phyloP scores from a whole-genome alignment of 2,113 vertebrate genomes.

The Pelobates fuscus region DNA sequence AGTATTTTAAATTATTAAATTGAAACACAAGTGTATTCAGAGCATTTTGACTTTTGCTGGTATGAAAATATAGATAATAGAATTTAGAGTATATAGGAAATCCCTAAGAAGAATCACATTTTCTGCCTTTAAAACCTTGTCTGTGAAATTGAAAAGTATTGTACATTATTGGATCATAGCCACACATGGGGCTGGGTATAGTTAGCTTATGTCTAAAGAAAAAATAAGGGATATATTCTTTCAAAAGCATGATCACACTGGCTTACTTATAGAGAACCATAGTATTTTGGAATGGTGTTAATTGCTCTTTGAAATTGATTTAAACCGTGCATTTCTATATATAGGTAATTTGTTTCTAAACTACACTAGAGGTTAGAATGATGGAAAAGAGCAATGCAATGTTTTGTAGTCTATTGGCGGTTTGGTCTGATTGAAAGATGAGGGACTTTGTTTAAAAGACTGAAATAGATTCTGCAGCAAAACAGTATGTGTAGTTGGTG shows the following conservation, averaged over 20 bases:
- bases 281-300: background rate
- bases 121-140: background rate
- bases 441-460: background rate
- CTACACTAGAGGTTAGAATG: no score
- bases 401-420: conserved; percentile 57
- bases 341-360: no score
- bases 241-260: no score
- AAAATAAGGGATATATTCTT: conserved; percentile 25
- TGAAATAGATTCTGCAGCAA: background rate
- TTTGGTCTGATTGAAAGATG: background rate
- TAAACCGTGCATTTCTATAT: background rate
- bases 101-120: background rate
- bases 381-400: no score
- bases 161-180: background rate
- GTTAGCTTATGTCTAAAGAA: conserved; percentile 26
- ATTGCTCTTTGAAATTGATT: background rate
- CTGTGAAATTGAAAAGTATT: background rate
- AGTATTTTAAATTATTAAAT: no score
- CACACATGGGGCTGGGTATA: conserved; percentile 9
- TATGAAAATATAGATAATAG: background rate
- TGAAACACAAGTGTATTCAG: no score
- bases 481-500: conserved; percentile 32
- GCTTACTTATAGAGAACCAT: conserved; percentile 4
- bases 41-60: background rate
- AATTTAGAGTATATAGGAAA: background rate